Conservation (phyloP, 2,113 vertebrate genomes). For the Sylvilagus bachmani region DNA sequence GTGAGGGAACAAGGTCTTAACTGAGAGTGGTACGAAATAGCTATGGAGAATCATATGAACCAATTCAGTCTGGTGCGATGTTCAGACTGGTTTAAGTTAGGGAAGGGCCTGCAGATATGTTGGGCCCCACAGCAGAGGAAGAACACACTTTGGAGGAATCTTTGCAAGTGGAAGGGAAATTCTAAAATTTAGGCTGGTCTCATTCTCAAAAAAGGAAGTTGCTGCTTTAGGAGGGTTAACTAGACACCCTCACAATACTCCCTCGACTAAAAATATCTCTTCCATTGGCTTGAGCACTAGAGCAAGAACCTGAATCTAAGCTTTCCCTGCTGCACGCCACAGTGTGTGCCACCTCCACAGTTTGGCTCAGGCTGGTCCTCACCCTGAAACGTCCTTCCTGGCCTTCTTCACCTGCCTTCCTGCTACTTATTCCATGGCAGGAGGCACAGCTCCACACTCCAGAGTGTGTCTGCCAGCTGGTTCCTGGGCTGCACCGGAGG, state of each 20-base stretch:
- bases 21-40: not conserved
- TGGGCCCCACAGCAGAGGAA: slow-evolving; percentile 28
- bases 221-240: slow-evolving; percentile 48
- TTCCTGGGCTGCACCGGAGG: not conserved
- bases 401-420: not conserved
- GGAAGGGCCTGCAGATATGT: not conserved
- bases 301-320: not conserved
- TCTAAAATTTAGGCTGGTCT: slow-evolving; percentile 46
- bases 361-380: not conserved
- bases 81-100: not conserved
- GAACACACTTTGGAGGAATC: not conserved
- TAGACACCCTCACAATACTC: slow-evolving; percentile 9
- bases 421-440: not conserved
- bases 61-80: not conserved
- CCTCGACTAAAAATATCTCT: slow-evolving; percentile 55
- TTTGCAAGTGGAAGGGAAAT: slow-evolving; percentile 41
- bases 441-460: not conserved
- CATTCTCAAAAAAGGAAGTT: slow-evolving; percentile 68
- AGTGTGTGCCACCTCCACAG: not conserved
- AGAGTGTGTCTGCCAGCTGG: not conserved
- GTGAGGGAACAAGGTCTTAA: not conserved
- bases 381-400: not conserved
- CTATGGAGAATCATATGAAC: not conserved
- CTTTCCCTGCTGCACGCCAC: not conserved
- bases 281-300: not conserved